These are phyloP conservation scores for Philopotamus ludificatus DNA, from an alignment of 1,140 invertebrate genomes.

Conservation along the genomic window DNA sequence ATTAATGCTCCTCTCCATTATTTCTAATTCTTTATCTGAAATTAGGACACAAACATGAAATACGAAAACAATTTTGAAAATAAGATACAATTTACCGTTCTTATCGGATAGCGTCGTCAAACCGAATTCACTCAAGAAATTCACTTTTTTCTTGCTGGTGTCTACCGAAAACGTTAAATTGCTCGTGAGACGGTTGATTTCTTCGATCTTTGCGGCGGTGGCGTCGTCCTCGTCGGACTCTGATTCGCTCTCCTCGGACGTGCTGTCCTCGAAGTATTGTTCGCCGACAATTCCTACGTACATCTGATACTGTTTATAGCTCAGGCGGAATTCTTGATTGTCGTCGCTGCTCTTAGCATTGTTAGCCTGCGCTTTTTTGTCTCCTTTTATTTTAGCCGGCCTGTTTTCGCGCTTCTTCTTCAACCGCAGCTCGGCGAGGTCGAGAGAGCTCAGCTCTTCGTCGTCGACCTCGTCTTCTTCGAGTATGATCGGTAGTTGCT, in stretches of 20 bases:
- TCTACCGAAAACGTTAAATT: constrained; percentile 31
- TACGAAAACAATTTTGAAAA: neutral
- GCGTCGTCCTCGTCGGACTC: constrained; percentile 50
- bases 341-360: neutral
- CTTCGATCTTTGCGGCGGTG: constrained; percentile 45
- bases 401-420: constrained; percentile 42
- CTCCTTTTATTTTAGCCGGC: neutral
- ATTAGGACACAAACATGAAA: constrained; percentile 10
- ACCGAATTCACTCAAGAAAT: constrained; percentile 49
- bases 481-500: neutral
- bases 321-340: constrained; percentile 20
- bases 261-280: constrained; percentile 18
- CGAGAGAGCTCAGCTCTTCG: constrained; percentile 51
- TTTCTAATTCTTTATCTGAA: constrained; percentile 36
- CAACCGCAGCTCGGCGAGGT: constrained; percentile 51
- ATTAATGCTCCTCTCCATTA: constrained; percentile 31
- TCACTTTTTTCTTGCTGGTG: constrained; percentile 42
- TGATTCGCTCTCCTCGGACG: constrained; percentile 47
- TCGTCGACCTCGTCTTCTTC: constrained; percentile 24
- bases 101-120: constrained; percentile 46
- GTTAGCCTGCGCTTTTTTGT: neutral
- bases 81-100: constrained; percentile 44
- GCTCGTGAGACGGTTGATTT: constrained; percentile 41
- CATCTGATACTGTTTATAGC: constrained; percentile 20
- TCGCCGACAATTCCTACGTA: constrained; percentile 14